Evolutionary conservation across 1,140 invertebrate species (phyloP), one percentile per base, ranked within the genome.

Genomic region (Antheraea mylitta): DNA sequence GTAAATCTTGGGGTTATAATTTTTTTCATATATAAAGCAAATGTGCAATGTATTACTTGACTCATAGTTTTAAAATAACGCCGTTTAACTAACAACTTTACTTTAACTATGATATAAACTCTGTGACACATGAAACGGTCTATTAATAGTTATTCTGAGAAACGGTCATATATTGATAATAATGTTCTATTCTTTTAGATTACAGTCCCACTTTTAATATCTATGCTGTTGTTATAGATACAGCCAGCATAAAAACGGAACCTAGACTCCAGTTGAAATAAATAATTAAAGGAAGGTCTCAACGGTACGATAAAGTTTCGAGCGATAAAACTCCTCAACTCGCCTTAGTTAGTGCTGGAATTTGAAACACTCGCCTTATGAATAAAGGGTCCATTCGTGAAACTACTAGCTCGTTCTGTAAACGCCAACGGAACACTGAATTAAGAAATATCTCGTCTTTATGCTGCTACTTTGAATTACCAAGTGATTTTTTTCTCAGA

Each of bases 291-390:
- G 45, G 13, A 53, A 53, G 45, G 45, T 1, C 16, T 53, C 45
- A 53, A 53, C 16, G 45, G 45, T 53, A 53, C 45, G 45, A 53
- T 53, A 53, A 53, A 53, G 45, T 53, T 53, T 53, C 45, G 10
- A 53, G 45, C 45, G 45, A 53, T 53, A 53, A 53, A 53, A 53
- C 45, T 53, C 45, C 11, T 13, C 45, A 53, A 53, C 45, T 16
- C 45, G 45, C 16, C 13, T 53, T 53, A 53, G 45, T 53, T 53
- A 53, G 16, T 13, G 45, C 45, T 11, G 45, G 45, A 53, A 53
- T 53, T 53, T 53, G 45, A 53, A 53, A 53, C 16, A 53, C 45
- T 53, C 11, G 45, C 45, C 45, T 53, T 53, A 53, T 53, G 45
- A 53, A 53, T 53, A 53, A 53, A 53, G 45, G 45, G 45, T 53